Conservation (phyloP, 2,888 invertebrate genomes). For the Isotomurus palustris region DNA sequence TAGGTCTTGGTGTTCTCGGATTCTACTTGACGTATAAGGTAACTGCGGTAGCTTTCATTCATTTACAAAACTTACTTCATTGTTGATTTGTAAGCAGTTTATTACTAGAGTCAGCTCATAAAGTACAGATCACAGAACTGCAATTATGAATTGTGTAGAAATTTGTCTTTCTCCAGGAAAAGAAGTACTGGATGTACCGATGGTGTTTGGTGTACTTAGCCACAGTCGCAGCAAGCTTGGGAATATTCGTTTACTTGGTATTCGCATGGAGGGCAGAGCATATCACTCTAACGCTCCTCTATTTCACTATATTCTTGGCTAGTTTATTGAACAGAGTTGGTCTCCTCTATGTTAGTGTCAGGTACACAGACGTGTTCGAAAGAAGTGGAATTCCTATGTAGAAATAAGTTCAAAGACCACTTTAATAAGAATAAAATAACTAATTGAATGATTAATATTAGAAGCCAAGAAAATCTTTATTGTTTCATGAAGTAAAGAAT, state of each 20-base stretch:
- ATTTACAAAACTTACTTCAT: not conserved
- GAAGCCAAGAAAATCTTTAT: too few relatives aligned
- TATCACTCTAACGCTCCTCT: conserved; percentile 24
- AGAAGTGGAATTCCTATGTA: conserved; percentile 29
- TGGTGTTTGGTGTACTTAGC: conserved; percentile 30
- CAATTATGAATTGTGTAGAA: not conserved
- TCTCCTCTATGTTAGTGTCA: conserved; percentile 26
- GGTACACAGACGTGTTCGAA: conserved; percentile 30
- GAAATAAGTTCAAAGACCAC: conserved; percentile 46
- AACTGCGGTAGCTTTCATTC: not conserved
- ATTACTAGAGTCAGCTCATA: not conserved
- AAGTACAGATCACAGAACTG: too few relatives aligned
- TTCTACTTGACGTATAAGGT: conserved; percentile 31
- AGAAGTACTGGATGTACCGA: conserved; percentile 33
- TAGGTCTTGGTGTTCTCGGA: conserved; percentile 19
- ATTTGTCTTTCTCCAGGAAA: conserved; percentile 23
- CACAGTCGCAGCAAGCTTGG: conserved; percentile 15
- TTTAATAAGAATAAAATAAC: too few relatives aligned
- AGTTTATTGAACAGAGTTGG: conserved; percentile 29
- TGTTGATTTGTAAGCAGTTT: not conserved
- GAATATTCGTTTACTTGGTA: conserved; percentile 29
- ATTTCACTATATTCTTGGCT: conserved; percentile 22
- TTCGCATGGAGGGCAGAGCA: conserved; percentile 36
- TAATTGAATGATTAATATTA: too few relatives aligned
- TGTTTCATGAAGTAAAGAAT: too few relatives aligned